Percentiles rank a stretch among this genome's conserved stretches.
Evolutionary conservation across 2,797 vertebrate genomes (phyloP).

Genomic region (Micromesistius poutassou): DNA sequence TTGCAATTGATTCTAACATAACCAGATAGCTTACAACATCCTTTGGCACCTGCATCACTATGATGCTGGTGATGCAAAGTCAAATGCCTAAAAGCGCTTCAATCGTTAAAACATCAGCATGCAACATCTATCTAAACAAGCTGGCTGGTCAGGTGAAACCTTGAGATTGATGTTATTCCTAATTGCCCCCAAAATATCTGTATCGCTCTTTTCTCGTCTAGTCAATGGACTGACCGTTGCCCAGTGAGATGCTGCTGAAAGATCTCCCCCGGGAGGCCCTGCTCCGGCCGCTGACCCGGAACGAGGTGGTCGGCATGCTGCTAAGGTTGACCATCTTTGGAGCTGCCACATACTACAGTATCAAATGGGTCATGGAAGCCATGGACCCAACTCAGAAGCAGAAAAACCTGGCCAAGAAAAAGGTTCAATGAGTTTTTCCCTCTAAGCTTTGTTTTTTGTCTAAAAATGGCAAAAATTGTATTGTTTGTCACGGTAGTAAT

Average conservation of each 20-base stretch:
- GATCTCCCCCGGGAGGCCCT: constrained; percentile 75
- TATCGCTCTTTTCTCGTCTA: not conserved
- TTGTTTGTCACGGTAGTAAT: not conserved
- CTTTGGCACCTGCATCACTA: not conserved
- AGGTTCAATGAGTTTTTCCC: constrained; percentile 49
- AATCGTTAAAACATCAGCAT: not conserved
- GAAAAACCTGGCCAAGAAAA: constrained; percentile 78
- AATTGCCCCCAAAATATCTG: not conserved
- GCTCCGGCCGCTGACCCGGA: constrained; percentile 72
- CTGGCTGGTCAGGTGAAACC: not conserved
- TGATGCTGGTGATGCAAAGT: not conserved
- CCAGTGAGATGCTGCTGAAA: constrained; percentile 66
- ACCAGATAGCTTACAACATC: not conserved
- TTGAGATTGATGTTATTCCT: not conserved
- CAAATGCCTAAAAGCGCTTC: not conserved
- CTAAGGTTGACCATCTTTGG: constrained; percentile 77
- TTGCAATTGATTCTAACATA: not conserved
- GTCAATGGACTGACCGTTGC: constrained; percentile 60
- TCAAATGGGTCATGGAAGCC: constrained; percentile 79
- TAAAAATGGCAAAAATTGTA: not conserved
- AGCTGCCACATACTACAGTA: constrained; percentile 77
- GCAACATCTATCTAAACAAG: not conserved
- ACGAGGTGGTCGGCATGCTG: constrained; percentile 74
- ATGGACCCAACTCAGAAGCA: constrained; percentile 78
- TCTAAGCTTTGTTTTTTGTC: not conserved